Conservation (phyloP, 2,113 vertebrate species). For the Triplophysa rosa region DNA sequence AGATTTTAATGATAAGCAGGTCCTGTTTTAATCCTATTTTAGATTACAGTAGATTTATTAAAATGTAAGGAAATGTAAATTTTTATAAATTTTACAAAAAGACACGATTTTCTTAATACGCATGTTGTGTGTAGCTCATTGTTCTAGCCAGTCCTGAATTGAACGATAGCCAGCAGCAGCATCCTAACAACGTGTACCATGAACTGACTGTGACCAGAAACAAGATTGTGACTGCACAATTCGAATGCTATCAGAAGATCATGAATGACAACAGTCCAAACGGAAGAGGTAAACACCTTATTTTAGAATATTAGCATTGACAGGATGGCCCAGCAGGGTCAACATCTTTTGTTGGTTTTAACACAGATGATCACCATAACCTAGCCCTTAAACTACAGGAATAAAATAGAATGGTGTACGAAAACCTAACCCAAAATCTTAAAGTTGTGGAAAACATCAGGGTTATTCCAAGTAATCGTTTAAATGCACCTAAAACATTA, state of each 20-base stretch:
- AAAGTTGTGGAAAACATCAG: too few species aligned
- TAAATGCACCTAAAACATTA: too few species aligned
- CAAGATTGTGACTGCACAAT: slow-evolving; percentile 95
- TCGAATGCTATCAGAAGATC: slow-evolving; percentile 97
- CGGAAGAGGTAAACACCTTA: slow-evolving; percentile 60
- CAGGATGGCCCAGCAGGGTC: neutral
- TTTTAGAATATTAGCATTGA: neutral
- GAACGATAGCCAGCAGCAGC: slow-evolving; percentile 69
- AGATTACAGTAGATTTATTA: too few species aligned
- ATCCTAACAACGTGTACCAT: slow-evolving; percentile 65
- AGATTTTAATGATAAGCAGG: too few species aligned
- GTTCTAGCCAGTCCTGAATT: slow-evolving; percentile 71
- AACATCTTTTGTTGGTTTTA: too few species aligned
- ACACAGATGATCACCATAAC: neutral
- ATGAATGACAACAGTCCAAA: slow-evolving; percentile 75
- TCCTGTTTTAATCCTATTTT: too few species aligned
- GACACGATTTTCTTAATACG: neutral
- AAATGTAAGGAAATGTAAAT: too few species aligned
- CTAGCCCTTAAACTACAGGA: too few species aligned
- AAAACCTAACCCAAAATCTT: too few species aligned
- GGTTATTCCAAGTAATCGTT: too few species aligned
- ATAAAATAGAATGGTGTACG: too few species aligned
- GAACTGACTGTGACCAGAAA: slow-evolving; percentile 81
- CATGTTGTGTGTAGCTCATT: slow-evolving; percentile 65
- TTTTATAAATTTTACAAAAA: neutral